These are phyloP conservation scores for Cyprinella venusta DNA, from an alignment of 2,797 vertebrate genomes.

Conservation along the genomic window DNA sequence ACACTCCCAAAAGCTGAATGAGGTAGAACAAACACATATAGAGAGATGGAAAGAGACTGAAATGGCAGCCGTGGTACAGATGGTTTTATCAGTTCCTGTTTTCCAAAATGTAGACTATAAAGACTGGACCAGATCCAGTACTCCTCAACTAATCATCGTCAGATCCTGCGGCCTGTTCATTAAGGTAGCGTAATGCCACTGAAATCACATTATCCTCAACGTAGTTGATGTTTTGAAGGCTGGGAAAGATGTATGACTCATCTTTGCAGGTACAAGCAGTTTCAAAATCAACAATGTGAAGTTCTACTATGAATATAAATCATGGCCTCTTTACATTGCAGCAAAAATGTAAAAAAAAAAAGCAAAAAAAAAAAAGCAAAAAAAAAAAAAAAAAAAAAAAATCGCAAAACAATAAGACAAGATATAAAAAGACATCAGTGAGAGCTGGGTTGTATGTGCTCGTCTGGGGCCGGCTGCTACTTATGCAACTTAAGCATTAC, in stretches of 20 bases:
- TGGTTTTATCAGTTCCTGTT: constrained; percentile 48
- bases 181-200: constrained; percentile 77
- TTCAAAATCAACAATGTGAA: constrained; percentile 75
- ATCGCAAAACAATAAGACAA: neutral
- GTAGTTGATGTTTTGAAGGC: constrained; percentile 72
- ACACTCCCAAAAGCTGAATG: neutral
- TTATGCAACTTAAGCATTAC: no score
- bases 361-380: no score
- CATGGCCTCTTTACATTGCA: constrained; percentile 18
- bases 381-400: no score
- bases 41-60: neutral
- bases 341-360: neutral
- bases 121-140: constrained; percentile 61
- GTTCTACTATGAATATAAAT: constrained; percentile 38
- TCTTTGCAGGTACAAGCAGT: constrained; percentile 72
- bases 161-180: constrained; percentile 75
- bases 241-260: constrained; percentile 78
- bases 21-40: neutral
- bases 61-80: constrained; percentile 4
- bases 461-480: neutral
- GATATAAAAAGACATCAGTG: neutral
- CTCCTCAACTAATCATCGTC: constrained; percentile 62
- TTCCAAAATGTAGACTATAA: constrained; percentile 35
- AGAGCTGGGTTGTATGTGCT: neutral
- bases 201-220: constrained; percentile 76